Percentiles rank a stretch among this genome's conserved stretches.
Evolutionary conservation across 2,113 vertebrate genomes (phyloP).

Genomic region (Mormyrus iriodes): DNA sequence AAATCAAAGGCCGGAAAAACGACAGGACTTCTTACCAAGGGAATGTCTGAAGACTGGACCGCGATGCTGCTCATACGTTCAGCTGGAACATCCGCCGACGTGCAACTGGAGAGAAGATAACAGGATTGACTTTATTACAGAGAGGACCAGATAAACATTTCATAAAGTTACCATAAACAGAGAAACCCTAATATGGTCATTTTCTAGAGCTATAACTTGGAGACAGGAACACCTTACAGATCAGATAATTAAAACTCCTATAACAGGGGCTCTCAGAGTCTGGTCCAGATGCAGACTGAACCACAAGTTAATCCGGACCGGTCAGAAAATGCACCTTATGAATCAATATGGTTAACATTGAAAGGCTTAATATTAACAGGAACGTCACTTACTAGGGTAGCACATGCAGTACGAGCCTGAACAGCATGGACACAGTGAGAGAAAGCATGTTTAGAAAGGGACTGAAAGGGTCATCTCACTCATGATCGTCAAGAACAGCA

Average conservation of each 20-base stretch:
- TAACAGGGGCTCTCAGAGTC: not conserved
- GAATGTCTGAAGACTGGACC: slow-evolving; percentile 30
- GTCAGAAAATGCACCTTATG: not conserved
- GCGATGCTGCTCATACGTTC: slow-evolving; percentile 36
- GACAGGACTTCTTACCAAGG: not conserved
- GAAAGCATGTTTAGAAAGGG: too few relatives aligned
- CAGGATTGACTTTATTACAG: not conserved
- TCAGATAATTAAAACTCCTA: not conserved
- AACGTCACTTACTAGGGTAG: not conserved
- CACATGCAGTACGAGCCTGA: not conserved
- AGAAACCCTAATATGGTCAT: not conserved
- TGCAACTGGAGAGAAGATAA: not conserved
- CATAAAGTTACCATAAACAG: not conserved
- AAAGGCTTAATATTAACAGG: not conserved
- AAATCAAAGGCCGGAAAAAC: not conserved
- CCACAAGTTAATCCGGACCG: not conserved
- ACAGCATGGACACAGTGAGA: not conserved
- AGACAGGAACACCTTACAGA: not conserved
- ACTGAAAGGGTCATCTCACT: too few relatives aligned
- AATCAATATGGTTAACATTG: not conserved
- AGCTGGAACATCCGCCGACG: not conserved
- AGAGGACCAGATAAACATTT: not conserved
- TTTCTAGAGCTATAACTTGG: not conserved
- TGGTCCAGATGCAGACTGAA: not conserved
- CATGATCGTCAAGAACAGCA: too few relatives aligned